A percentile compares a stretch with the other conserved stretches of the same genome.
phyloP scores from a whole-genome alignment of 2,113 vertebrate species.

The Mellivora capensis region DNA sequence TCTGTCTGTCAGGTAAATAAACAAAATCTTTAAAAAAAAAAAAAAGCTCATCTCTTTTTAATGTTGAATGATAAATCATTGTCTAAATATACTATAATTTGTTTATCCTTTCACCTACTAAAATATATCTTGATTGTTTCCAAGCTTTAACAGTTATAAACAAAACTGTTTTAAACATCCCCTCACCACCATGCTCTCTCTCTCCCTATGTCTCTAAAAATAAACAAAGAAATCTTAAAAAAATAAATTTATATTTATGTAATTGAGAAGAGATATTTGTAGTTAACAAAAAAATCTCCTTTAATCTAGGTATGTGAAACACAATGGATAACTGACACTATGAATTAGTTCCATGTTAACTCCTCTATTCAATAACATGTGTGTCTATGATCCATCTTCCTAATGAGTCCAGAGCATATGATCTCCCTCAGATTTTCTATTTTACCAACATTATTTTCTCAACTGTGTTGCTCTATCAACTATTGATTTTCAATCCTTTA shows the following conservation, averaged over 20 bases:
- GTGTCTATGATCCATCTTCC: background rate
- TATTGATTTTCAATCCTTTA: background rate
- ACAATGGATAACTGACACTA: background rate
- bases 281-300: background rate
- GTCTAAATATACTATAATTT: background rate
- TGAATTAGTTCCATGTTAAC: background rate
- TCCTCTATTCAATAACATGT: background rate
- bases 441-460: background rate
- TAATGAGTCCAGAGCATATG: background rate
- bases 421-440: background rate
- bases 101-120: background rate
- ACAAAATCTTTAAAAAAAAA: no score
- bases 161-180: background rate
- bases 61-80: background rate
- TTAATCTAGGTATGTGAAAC: background rate
- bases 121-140: background rate
- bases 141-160: background rate
- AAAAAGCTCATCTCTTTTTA: background rate
- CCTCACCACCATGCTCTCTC: no score
- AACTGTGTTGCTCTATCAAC: background rate
- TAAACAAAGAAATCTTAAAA: background rate
- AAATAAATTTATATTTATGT: background rate
- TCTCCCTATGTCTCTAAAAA: background rate
- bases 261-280: background rate
- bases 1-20: no score